Percentiles rank a stretch among this genome's conserved stretches.
Conservation (phyloP, 2,888 invertebrate species). For the Dermolepida albohirtum region DNA sequence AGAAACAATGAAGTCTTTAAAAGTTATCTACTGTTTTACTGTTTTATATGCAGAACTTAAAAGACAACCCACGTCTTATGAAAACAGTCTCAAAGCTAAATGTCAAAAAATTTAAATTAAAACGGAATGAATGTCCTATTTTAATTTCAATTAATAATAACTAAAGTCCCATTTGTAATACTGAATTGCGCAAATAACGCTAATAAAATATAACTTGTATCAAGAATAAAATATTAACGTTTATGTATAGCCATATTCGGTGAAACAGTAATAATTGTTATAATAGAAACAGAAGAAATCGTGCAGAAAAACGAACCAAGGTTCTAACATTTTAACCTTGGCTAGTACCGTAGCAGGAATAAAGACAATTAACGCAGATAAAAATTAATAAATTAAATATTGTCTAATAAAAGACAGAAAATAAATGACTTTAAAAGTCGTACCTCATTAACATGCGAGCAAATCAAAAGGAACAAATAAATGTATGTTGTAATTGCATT, state of each 20-base stretch:
- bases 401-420: slow-evolving; percentile 3
- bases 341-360: background rate
- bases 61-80: no score
- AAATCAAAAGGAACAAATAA: slow-evolving; percentile 3
- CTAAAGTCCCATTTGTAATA: background rate
- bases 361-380: slow-evolving; percentile 4
- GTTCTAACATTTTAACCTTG: slow-evolving; percentile 18
- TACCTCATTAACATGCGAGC: background rate
- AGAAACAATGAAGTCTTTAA: no score
- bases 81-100: no score
- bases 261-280: slow-evolving; percentile 1
- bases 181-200: background rate
- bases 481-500: background rate
- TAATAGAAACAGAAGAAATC: slow-evolving; percentile 13
- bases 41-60: no score
- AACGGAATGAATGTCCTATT: no score
- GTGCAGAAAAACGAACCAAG: slow-evolving; percentile 18
- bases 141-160: no score
- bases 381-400: slow-evolving; percentile 22
- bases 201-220: background rate
- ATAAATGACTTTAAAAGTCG: background rate
- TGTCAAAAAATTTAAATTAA: no score
- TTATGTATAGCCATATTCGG: slow-evolving; percentile 4
- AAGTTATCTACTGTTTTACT: no score
- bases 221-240: background rate